Base-by-base conservation (phyloP, 2,113 vertebrate species). In the Microtus pennsylvanicus region DNA sequence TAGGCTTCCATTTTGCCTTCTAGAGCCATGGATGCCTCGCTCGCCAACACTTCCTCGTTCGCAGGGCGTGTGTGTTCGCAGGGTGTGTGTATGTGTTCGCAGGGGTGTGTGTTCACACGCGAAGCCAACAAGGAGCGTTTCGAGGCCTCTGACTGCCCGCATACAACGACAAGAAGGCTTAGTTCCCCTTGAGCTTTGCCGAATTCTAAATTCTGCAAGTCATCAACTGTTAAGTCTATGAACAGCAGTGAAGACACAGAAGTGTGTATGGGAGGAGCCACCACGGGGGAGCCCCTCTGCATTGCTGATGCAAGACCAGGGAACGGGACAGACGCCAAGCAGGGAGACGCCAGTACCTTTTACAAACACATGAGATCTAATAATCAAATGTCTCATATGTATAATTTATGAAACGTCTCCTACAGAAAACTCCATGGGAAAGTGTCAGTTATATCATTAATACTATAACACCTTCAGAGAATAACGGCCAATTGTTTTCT, bases 151-250 rank as follows among this genome's bases (percentile, higher is more conserved):
- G 70, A 58, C 81, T 74, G 96, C 38, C 85, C 28, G 81, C 1
- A 50, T n/a, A 76, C 78, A 97, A 75, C 65, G 90, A 2, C 67
- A 67, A 93, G 90, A 72, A 91, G 83, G 42, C 13, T 58, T 47
- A 72, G 45, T n/a, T 24, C 87, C 95, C 74, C 78, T 35, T 61
- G 47, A 95, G 92, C 77, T 95, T 96, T 89, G 55, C 6, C 58
- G 70, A 91, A 94, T 94, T 94, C 77, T 65, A 83, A 93, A 61
- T 81, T 87, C 95, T 88, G 96, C 58, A 94, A 70, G 93, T 85
- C 63, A 96, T 91, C 89, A 76, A 80, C 81, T 42, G 65, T 52
- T 82, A 70, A 91, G 90, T 78, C 85, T 0, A 93, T 45, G 92
- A 13, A 78, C 78, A 38, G 91, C 35, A 70, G 28, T 89, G 63